Evolutionary conservation across 2,888 invertebrate species (phyloP).

Genomic region (Lasioglossum zephyrum): DNA sequence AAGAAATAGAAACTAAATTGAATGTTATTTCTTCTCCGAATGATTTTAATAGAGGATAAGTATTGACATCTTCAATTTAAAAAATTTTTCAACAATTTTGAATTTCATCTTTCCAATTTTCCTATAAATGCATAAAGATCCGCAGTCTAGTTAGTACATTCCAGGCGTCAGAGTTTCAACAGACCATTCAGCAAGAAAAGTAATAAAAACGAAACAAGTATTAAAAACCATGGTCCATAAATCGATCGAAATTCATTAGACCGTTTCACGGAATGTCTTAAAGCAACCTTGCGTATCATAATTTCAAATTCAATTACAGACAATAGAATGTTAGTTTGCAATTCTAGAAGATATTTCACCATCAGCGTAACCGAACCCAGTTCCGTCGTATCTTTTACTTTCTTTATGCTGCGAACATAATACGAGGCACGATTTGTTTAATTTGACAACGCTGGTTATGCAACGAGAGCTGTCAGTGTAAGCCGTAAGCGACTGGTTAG

Average conservation of each 20-base stretch:
- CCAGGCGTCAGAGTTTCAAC: not conserved
- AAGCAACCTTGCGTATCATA: not conserved
- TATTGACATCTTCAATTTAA: too few relatives aligned
- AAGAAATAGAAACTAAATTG: too few relatives aligned
- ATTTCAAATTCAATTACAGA: not conserved
- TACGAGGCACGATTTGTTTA: not conserved
- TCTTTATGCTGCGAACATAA: not conserved
- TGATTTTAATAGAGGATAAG: too few relatives aligned
- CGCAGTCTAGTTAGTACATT: not conserved
- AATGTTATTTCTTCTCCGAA: too few relatives aligned
- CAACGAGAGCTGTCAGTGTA: not conserved
- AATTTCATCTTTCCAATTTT: too few relatives aligned
- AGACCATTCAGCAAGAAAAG: not conserved
- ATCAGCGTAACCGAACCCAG: not conserved
- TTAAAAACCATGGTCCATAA: not conserved
- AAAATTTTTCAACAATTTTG: too few relatives aligned
- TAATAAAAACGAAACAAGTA: not conserved
- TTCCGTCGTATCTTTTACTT: not conserved
- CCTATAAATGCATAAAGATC: too few relatives aligned
- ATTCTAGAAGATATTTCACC: conserved; percentile 13
- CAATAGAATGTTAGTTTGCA: not conserved
- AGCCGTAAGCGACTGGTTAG: not conserved
- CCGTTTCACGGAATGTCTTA: not conserved
- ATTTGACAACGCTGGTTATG: conserved; percentile 29
- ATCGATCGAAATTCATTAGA: not conserved